Evolutionary conservation across 2,113 vertebrate species (phyloP).

Genomic region (Phalacrocorax aristotelis): DNA sequence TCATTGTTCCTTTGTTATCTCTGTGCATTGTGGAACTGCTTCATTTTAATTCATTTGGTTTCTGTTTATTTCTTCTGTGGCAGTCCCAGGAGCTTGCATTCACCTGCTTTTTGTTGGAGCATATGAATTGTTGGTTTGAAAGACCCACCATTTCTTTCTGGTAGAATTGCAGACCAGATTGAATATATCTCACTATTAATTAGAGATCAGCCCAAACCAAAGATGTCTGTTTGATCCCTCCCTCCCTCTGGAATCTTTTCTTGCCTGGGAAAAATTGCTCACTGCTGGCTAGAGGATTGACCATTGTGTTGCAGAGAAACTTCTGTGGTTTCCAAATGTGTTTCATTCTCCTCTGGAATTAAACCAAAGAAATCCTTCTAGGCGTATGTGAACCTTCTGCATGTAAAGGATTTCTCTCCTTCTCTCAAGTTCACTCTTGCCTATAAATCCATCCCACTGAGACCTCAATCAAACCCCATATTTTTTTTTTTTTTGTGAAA

Average conservation of each 20-base stretch:
- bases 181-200: conserved; percentile 30
- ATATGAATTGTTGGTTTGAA: neutral
- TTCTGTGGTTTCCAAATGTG: neutral
- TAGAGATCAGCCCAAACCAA: neutral
- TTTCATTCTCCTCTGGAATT: conserved; percentile 20
- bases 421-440: neutral
- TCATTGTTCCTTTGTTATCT: conserved; percentile 30
- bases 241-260: conserved; percentile 44
- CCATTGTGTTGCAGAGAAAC: neutral
- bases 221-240: neutral
- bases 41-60: conserved; percentile 13
- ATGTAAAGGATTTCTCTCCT: conserved; percentile 4
- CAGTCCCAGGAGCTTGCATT: conserved; percentile 23
- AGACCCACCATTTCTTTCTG: neutral
- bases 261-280: conserved; percentile 15
- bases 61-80: conserved; percentile 17
- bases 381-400: neutral
- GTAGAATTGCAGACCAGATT: neutral
- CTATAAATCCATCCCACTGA: neutral
- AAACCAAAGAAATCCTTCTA: neutral
- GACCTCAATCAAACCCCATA: neutral
- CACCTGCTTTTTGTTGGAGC: neutral
- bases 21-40: neutral
- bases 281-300: neutral
- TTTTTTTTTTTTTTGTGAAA: neutral